Evolutionary conservation across 2,888 invertebrate species (phyloP).

Genomic region (Scotopteryx bipunctaria): DNA sequence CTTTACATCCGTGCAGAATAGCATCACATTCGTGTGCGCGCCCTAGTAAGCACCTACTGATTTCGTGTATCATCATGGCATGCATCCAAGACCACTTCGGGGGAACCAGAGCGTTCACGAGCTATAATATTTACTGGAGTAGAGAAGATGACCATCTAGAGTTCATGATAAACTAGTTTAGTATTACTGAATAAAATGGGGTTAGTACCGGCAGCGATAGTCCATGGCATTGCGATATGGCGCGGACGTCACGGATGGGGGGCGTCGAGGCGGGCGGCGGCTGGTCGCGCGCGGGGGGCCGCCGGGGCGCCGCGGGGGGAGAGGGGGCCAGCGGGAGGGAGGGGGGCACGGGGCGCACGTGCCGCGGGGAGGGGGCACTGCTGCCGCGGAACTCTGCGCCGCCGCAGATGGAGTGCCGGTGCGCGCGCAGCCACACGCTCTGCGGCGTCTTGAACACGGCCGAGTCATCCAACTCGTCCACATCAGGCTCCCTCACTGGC

Average conservation of each 20-base stretch:
- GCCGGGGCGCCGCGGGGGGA: conserved; percentile 48
- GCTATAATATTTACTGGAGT: conserved; percentile 35
- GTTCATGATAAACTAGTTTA: conserved; percentile 61
- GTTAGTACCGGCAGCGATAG: conserved; percentile 84
- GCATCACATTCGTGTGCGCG: conserved; percentile 42
- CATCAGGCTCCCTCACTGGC: conserved; percentile 51
- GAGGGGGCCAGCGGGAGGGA: conserved; percentile 34
- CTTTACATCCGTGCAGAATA: conserved; percentile 35
- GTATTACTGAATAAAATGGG: conserved; percentile 80
- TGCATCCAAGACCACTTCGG: conserved; percentile 55
- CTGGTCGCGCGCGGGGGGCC: conserved; percentile 56
- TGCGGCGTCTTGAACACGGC: conserved; percentile 74
- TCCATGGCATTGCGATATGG: conserved; percentile 81
- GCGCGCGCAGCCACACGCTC: conserved; percentile 64
- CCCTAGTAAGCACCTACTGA: conserved; percentile 53
- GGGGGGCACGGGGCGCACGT: conserved; percentile 39
- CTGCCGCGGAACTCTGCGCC: conserved; percentile 50
- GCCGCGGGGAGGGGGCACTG: conserved; percentile 39
- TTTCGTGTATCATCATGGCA: conserved; percentile 49
- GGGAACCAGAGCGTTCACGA: conserved; percentile 30
- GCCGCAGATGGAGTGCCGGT: conserved; percentile 69
- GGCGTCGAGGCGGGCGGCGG: conserved; percentile 69
- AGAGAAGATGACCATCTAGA: conserved; percentile 46
- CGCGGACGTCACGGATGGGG: conserved; percentile 74
- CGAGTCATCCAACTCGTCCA: conserved; percentile 73